Base-by-base conservation (phyloP, 2,113 vertebrate species). In the Brachypteracias leptosomus region DNA sequence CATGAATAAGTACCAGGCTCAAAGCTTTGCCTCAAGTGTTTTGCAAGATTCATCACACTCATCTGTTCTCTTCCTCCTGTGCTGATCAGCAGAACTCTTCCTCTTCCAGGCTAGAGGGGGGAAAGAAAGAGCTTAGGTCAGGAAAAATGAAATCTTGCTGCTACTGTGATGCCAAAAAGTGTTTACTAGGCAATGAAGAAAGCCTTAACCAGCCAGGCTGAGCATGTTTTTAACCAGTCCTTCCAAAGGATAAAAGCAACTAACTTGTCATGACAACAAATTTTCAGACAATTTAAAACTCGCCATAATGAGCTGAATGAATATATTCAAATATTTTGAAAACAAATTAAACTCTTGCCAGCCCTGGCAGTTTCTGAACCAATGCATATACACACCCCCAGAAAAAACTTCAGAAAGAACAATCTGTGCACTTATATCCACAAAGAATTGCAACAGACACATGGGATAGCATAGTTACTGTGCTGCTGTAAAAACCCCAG, bases 21-120 rank as follows among this genome's bases (percentile, higher is more conserved):
- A 87, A 88, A 90, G 80, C 73, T 90, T 92, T 31, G 92, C 95
- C 90, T 79, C 40, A 65, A 95, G 93, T 46, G 6, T 57, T 95
- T 57, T 80, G 59, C 52, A 81, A 84, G 85, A 80, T 82, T 86
- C 82, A 68, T 94, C 61, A 47, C 4, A 77, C 29, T 51, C 68
- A 74, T 78, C 93, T 90, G 51, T 62, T 91, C 59, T 79, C 63
- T 67, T 58, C 15, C 68, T 63, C 73, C 29, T 25, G 13, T 38
- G 38, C 72, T 94, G 57, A 93, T 80, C 79, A 57, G 75, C 85
- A 95, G 61, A 94, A 86, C 47, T 33, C 35, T 81, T 68, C 36
- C n/a, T 62, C 71, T 97, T 92, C 52, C 65, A 92, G 65, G 73
- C 63, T 83, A 17, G 22, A 44, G 62, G 29, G 28, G 40, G 11